Conservation (phyloP, 2,797 vertebrate genomes). For the Rhinella marina region DNA sequence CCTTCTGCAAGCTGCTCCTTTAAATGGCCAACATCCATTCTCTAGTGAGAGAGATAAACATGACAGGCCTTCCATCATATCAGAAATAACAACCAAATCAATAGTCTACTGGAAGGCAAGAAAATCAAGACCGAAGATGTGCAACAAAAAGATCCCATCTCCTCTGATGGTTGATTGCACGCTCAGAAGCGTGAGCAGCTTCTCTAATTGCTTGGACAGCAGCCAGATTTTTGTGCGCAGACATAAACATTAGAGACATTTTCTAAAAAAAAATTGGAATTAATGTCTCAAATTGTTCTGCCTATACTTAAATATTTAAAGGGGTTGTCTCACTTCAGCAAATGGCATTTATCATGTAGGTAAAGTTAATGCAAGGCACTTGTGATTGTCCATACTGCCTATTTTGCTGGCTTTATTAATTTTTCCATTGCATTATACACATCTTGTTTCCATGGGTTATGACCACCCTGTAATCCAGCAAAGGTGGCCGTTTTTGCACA, state of each 20-base stretch:
- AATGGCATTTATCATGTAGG: no score
- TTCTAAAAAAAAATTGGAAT: not conserved
- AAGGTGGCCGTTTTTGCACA: no score
- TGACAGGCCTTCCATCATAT: constrained; percentile 27
- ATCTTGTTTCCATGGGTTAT: no score
- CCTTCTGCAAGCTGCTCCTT: not conserved
- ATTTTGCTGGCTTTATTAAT: no score
- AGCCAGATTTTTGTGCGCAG: constrained; percentile 1
- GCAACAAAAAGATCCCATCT: constrained; percentile 11
- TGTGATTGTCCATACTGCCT: no score
- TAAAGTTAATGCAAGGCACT: no score
- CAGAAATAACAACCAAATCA: constrained; percentile 25
- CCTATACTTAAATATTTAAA: not conserved
- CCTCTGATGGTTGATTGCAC: constrained; percentile 4
- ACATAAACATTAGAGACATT: not conserved
- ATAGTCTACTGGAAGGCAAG: not conserved
- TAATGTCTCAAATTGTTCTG: not conserved
- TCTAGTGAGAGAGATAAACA: not conserved
- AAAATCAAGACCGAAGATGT: constrained; percentile 16
- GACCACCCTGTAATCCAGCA: no score
- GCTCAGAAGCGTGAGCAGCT: constrained; percentile 12
- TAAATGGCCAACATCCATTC: not conserved
- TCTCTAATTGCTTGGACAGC: constrained; percentile 13
- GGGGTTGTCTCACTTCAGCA: no score
- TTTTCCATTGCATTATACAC: no score